phyloP scores from a whole-genome alignment of 2,113 vertebrate genomes.

The Cyanoderma ruficeps region DNA sequence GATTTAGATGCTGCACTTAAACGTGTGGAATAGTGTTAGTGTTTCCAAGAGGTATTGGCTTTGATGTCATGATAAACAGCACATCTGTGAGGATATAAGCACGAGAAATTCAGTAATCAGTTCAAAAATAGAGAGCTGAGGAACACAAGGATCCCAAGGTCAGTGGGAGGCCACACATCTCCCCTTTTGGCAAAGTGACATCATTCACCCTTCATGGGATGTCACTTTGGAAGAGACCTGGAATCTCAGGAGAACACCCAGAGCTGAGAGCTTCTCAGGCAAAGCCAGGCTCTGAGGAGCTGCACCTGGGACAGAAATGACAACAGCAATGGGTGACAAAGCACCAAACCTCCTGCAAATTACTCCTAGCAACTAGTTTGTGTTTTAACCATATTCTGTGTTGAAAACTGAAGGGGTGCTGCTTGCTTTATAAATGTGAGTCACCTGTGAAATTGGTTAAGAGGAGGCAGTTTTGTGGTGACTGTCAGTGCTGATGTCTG shows the following conservation, averaged over 20 bases:
- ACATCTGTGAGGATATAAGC: neutral
- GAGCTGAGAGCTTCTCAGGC: neutral
- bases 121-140: neutral
- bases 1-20: neutral
- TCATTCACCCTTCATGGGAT: neutral
- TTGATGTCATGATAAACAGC: neutral
- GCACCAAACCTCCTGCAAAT: neutral
- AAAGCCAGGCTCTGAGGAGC: neutral
- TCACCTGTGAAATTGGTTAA: neutral
- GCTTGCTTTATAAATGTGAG: neutral
- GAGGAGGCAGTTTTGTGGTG: neutral
- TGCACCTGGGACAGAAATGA: neutral
- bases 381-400: neutral
- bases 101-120: neutral
- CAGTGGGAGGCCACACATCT: neutral
- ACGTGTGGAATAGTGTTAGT: neutral
- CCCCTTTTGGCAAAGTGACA: neutral
- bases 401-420: neutral
- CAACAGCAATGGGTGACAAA: neutral
- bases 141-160: fast-evolving
- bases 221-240: neutral
- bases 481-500: neutral
- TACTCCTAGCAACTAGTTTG: neutral
- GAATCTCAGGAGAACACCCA: neutral
- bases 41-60: neutral